Evolutionary conservation across 35 echinoderm and acorn worm species (phyloP).

Genomic region (Apostichopus parvimensis): DNA sequence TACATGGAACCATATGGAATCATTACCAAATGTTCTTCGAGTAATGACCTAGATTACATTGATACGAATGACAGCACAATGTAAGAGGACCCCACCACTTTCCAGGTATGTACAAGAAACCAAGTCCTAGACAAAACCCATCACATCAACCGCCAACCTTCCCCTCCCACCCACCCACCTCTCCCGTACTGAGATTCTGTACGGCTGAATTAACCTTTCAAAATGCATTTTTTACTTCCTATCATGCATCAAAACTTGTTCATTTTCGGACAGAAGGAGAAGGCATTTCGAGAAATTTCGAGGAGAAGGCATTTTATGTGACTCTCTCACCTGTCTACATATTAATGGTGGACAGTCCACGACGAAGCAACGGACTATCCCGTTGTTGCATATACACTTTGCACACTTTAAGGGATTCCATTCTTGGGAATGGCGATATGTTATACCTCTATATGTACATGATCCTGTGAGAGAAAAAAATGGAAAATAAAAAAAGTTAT

Average conservation of each 20-base stretch:
- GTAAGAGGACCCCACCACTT: too few species aligned
- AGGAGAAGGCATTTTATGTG: neutral
- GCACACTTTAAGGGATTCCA: constrained; percentile 94
- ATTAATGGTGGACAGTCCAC: constrained; percentile 88
- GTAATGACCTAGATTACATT: too few species aligned
- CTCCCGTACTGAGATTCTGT: too few species aligned
- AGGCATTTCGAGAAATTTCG: too few species aligned
- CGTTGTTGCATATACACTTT: constrained; percentile 85
- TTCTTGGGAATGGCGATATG: constrained; percentile 71
- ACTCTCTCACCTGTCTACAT: constrained; percentile 69
- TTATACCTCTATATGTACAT: constrained; percentile 79
- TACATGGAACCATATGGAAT: neutral
- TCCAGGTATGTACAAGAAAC: too few species aligned
- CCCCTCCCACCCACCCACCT: too few species aligned
- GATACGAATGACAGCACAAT: too few species aligned
- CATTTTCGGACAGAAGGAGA: too few species aligned
- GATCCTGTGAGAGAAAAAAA: constrained; percentile 38
- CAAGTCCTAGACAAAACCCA: too few species aligned
- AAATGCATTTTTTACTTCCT: too few species aligned
- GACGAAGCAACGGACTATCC: constrained; percentile 77
- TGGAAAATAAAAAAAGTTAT: too few species aligned
- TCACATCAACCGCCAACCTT: neutral
- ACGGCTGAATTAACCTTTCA: too few species aligned
- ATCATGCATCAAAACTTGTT: neutral
- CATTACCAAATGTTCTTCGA: neutral